These are phyloP conservation scores for Bos javanicus DNA, from an alignment of 2,113 vertebrate species.

Conservation along the genomic window DNA sequence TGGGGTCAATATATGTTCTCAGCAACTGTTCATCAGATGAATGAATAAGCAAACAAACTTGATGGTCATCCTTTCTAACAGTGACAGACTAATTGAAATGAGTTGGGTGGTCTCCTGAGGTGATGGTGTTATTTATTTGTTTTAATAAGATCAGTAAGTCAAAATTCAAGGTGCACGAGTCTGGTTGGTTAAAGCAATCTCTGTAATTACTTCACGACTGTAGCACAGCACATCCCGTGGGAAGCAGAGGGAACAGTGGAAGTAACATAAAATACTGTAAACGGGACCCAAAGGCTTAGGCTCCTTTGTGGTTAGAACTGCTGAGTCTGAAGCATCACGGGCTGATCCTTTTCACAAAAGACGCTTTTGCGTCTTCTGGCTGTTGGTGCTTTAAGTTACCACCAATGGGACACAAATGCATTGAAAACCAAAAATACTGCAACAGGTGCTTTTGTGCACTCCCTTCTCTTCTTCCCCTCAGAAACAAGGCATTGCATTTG, in stretches of 20 bases:
- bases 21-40: neutral
- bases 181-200: neutral
- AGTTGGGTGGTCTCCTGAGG: neutral
- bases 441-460: neutral
- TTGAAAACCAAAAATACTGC: neutral
- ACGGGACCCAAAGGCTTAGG: neutral
- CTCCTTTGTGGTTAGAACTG: neutral
- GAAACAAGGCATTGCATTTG: neutral
- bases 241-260: neutral
- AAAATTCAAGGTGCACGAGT: neutral
- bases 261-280: neutral
- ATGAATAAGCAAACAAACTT: neutral
- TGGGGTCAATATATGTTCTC: neutral
- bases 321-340: neutral
- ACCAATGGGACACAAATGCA: neutral
- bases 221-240: neutral
- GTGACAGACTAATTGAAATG: neutral
- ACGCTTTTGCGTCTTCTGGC: neutral
- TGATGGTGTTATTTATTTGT: neutral
- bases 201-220: neutral
- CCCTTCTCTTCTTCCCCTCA: neutral
- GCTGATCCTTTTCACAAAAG: neutral
- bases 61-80: neutral
- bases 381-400: neutral
- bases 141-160: neutral